A percentile compares a stretch with the other conserved stretches of the same genome.
These are phyloP conservation scores for Zootoca vivipara DNA, from an alignment of 2,113 vertebrate species.

Conservation along the genomic window DNA sequence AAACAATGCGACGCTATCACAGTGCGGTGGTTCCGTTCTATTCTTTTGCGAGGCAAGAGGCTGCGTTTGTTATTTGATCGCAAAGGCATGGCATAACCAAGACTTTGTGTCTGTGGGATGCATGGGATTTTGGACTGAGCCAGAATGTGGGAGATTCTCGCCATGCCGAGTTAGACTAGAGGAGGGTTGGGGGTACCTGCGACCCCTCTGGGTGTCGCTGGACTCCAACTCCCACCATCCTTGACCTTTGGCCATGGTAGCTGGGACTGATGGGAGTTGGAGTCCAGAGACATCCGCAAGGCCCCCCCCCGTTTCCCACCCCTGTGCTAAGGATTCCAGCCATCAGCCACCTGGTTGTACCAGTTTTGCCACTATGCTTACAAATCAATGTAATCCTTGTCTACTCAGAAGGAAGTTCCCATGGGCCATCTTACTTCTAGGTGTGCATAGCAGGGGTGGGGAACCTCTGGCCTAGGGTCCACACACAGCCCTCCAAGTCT, in stretches of 20 bases:
- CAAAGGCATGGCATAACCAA: not conserved
- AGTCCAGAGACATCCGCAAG: too few relatives aligned
- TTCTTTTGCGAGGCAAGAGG: not conserved
- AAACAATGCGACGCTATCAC: not conserved
- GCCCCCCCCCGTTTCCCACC: too few relatives aligned
- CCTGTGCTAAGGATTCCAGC: not conserved
- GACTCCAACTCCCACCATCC: not conserved
- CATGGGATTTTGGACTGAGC: not conserved
- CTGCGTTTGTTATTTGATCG: not conserved
- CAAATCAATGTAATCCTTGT: not conserved
- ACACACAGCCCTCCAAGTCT: too few relatives aligned
- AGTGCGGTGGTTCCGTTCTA: not conserved
- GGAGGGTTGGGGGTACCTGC: too few relatives aligned
- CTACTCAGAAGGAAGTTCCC: not conserved
- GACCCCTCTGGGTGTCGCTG: too few relatives aligned
- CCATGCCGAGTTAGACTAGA: not conserved
- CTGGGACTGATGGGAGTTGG: too few relatives aligned
- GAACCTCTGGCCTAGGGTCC: too few relatives aligned
- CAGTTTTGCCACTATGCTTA: not conserved
- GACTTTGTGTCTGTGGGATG: not conserved
- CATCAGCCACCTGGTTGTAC: not conserved
- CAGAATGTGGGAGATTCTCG: not conserved
- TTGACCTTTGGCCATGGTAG: not conserved
- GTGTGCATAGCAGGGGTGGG: not conserved
- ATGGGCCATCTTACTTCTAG: not conserved